phyloP scores from a whole-genome alignment of 2,113 vertebrate genomes.

The Puntigrus tetrazona region DNA sequence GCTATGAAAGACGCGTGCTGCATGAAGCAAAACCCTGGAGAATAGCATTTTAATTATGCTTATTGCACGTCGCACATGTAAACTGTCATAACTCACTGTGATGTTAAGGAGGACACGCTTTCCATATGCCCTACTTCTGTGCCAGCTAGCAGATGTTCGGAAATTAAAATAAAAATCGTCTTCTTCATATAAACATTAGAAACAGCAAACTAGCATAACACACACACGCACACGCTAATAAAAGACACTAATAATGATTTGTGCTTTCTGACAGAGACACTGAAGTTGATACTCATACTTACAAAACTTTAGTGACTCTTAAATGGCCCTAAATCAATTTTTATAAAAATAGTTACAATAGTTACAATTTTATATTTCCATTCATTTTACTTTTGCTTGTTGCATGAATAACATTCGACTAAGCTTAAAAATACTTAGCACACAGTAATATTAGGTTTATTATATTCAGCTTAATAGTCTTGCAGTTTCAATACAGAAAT shows the following conservation, averaged over 20 bases:
- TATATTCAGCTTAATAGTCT: no score
- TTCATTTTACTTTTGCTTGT: background rate
- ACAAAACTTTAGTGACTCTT: background rate
- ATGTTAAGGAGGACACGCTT: conserved; percentile 2
- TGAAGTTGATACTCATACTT: background rate
- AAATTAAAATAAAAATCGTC: background rate
- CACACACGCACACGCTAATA: no score
- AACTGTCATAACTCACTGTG: conserved; percentile 8
- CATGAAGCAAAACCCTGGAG: background rate
- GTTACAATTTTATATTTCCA: no score
- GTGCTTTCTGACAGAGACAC: background rate
- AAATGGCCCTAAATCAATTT: no score
- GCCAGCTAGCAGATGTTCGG: conserved; percentile 10
- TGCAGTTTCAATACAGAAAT: no score
- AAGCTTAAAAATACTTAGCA: background rate
- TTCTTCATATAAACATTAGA: background rate
- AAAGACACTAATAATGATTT: background rate
- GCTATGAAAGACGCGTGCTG: background rate
- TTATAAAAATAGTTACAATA: no score
- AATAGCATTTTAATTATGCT: background rate
- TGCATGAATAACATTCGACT: background rate
- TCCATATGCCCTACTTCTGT: conserved; percentile 19
- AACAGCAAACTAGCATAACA: conserved; percentile 5
- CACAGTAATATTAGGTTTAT: background rate
- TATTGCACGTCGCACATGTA: background rate